A percentile compares a stretch with the other conserved stretches of the same genome.
Conservation (phyloP, 1,140 invertebrate genomes). For the Diprion similis region DNA sequence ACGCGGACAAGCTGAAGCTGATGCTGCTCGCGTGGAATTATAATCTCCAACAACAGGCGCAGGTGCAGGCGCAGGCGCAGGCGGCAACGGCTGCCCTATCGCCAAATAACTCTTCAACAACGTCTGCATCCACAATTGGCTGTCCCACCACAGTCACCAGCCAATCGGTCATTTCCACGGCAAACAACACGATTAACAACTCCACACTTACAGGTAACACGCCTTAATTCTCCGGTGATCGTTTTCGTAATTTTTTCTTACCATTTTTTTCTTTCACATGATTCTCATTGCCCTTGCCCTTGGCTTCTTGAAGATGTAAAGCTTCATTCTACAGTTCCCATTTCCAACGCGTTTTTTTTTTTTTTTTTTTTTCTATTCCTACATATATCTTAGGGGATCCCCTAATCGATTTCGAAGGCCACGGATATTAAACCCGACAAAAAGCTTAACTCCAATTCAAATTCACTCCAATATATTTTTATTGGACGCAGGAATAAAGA, state of each 20-base stretch:
- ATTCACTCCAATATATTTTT: no score
- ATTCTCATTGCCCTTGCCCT: background rate
- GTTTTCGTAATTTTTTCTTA: background rate
- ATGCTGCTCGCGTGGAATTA: conserved; percentile 87
- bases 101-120: conserved; percentile 59
- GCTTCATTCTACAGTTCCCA: no score
- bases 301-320: background rate
- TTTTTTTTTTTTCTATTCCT: background rate
- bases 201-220: conserved; percentile 60
- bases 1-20: conserved; percentile 83
- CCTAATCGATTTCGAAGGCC: no score
- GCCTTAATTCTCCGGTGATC: conserved; percentile 31
- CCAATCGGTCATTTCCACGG: conserved; percentile 59
- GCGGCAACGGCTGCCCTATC: conserved; percentile 55
- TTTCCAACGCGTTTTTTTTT: background rate
- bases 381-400: no score
- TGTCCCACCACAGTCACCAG: conserved; percentile 54
- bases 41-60: conserved; percentile 71
- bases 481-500: no score
- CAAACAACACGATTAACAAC: conserved; percentile 61
- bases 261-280: background rate
- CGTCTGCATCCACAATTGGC: conserved; percentile 58
- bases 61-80: conserved; percentile 62
- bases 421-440: no score
- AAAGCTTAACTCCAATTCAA: no score